Conservation (phyloP, 1,140 invertebrate species). For the Brachionus calyciflorus region DNA sequence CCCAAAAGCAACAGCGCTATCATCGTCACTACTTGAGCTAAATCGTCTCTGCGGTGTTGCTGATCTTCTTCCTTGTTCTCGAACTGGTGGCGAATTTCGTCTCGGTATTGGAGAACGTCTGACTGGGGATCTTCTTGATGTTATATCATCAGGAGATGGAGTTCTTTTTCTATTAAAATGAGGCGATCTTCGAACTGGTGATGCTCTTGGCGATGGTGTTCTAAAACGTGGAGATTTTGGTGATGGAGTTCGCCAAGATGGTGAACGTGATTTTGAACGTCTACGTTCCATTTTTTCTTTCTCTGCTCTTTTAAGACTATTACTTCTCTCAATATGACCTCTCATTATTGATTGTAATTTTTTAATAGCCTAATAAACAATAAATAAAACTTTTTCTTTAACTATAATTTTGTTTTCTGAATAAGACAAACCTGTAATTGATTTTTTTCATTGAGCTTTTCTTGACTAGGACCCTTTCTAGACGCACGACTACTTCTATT, state of each 20-base stretch:
- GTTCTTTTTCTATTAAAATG: not conserved
- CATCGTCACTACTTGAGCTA: no score
- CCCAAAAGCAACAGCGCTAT: no score
- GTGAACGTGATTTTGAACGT: conserved; percentile 9
- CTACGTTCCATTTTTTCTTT: not conserved
- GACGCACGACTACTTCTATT: not conserved
- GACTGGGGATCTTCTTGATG: not conserved
- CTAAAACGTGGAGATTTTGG: not conserved
- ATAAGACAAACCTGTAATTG: not conserved
- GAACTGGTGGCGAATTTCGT: no score
- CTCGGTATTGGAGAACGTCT: no score
- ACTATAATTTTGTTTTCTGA: not conserved
- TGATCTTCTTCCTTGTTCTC: no score
- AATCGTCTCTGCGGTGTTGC: no score
- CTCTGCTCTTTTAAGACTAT: not conserved
- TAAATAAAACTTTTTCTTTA: no score
- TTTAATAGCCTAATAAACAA: conserved; percentile 19
- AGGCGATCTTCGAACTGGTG: not conserved
- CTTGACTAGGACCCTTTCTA: not conserved
- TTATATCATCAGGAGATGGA: not conserved
- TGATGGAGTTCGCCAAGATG: conserved; percentile 28
- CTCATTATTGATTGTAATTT: conserved; percentile 10
- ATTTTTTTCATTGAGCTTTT: not conserved
- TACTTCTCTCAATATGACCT: conserved; percentile 26
- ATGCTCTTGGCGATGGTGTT: not conserved